These are phyloP conservation scores for Pseudobourletiella spinata DNA, from an alignment of 1,140 invertebrate genomes.

Conservation along the genomic window DNA sequence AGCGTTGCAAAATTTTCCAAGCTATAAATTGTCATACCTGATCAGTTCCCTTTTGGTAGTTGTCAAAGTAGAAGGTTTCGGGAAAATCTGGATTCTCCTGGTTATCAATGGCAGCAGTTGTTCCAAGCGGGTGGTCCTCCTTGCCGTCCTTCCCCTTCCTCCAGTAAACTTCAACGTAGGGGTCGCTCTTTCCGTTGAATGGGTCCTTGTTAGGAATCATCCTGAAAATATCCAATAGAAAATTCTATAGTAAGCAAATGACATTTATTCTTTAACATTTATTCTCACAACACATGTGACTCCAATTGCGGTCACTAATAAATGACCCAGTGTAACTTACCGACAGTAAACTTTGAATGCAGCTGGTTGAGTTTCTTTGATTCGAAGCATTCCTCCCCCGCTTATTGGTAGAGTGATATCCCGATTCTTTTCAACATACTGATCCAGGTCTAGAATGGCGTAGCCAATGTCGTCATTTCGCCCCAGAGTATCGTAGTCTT, in stretches of 20 bases:
- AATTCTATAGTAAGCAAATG: background rate
- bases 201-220: conserved; percentile 13
- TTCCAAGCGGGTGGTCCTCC: conserved; percentile 10
- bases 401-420: conserved; percentile 9
- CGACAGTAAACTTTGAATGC: conserved; percentile 8
- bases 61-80: conserved; percentile 24
- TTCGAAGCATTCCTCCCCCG: conserved; percentile 11
- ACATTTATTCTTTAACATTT: conserved; percentile 1
- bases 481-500: conserved; percentile 5
- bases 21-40: conserved; percentile 9
- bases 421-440: conserved; percentile 24
- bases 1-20: background rate
- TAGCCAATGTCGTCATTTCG: conserved; percentile 16
- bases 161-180: conserved; percentile 21
- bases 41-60: conserved; percentile 24
- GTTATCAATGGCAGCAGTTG: conserved; percentile 21
- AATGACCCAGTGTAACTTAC: background rate
- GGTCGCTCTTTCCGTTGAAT: conserved; percentile 13
- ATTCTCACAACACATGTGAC: too few relatives aligned
- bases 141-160: conserved; percentile 15
- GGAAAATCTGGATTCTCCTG: conserved; percentile 21
- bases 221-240: background rate
- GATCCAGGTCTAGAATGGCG: conserved; percentile 14
- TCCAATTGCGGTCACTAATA: background rate
- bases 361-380: conserved; percentile 14